Percentiles rank a stretch among this genome's conserved stretches.
These are phyloP conservation scores for Galerucella nymphaeae DNA, from an alignment of 2,888 invertebrate genomes.

Conservation along the genomic window DNA sequence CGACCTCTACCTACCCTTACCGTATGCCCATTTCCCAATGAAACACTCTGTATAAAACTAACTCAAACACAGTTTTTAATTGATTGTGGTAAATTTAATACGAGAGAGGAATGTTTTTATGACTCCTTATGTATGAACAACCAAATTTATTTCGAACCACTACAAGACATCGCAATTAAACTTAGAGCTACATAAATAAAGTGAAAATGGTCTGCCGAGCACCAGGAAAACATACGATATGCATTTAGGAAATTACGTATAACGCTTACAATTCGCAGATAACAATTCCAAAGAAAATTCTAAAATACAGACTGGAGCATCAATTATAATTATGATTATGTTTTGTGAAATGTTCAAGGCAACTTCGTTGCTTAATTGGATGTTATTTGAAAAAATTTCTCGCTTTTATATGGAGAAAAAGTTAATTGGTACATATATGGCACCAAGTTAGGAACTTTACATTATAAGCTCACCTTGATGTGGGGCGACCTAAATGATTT, in stretches of 20 bases:
- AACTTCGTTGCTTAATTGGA: not conserved
- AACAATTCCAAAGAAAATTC: not conserved
- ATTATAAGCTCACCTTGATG: no score
- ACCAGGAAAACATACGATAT: not conserved
- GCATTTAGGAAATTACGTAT: slow-evolving; percentile 8
- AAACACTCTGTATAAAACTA: no score
- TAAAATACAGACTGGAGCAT: not conserved
- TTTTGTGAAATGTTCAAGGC: slow-evolving; percentile 1
- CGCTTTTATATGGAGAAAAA: not conserved
- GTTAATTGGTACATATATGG: not conserved
- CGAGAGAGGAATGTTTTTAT: not conserved
- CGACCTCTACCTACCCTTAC: no score
- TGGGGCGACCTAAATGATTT: no score
- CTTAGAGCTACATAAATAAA: slow-evolving; percentile 8
- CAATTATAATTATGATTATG: not conserved
- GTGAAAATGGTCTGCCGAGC: not conserved
- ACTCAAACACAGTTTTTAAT: not conserved
- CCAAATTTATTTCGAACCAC: not conserved
- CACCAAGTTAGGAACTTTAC: no score
- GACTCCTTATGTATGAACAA: not conserved
- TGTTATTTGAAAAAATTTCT: not conserved
- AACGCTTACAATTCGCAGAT: not conserved
- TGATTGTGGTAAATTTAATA: not conserved
- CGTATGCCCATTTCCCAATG: no score
- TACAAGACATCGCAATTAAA: slow-evolving; percentile 7